Base-by-base conservation (phyloP, 2,888 invertebrate species). In the Habrosyne pyritoides region DNA sequence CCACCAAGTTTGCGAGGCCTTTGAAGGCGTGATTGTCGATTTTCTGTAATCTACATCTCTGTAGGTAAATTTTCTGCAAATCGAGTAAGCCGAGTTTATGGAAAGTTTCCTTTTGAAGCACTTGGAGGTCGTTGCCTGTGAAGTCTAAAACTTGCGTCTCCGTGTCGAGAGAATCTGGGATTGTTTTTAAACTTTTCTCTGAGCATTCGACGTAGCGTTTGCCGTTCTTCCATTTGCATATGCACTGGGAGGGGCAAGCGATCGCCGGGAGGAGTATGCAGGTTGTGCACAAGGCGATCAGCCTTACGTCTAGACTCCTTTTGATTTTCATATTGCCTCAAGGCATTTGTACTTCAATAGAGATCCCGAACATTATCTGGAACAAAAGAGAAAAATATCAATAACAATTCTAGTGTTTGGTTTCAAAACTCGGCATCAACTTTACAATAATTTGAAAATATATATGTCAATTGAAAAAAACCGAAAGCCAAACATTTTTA, bases 221-320 rank as follows among this genome's bases (percentile, higher is more conserved):
- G 51, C 98, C 98, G 79, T 96, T 96, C 86, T 97, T 98, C 98
- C 98, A 98, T 84, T 97, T 97, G 93, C 98, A 98, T 56, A 95
- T 93, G 86, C 98, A 98, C 66, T 95, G 94, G 33, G 94, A 90
- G 24, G 97, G 97, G 81, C 97, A 98, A 53, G 94, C 93, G 64
- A 89, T 81, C 46, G 86, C 89, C 1, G 89, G 89, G 22, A 91
- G 83, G 33, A 91, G 79, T 54, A 91, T 71, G 69, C 87, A 91
- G 57, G 90, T 90, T 53, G 89, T 91, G 81, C 87, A 91, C 61
- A 92, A 79, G 77, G 88, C 91, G 55, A 92, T 73, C 55, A 91
- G 88, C 86, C 91, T 84, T 73, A 86, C 80, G 71, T 91, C 86
- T 61, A 91, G 75, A 69, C 75, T 71, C 69, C 80, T 73, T 72